A percentile compares a stretch with the other conserved stretches of the same genome.
Evolutionary conservation across 2,113 vertebrate genomes (phyloP).

Genomic region (Macheiramphus alcinus): DNA sequence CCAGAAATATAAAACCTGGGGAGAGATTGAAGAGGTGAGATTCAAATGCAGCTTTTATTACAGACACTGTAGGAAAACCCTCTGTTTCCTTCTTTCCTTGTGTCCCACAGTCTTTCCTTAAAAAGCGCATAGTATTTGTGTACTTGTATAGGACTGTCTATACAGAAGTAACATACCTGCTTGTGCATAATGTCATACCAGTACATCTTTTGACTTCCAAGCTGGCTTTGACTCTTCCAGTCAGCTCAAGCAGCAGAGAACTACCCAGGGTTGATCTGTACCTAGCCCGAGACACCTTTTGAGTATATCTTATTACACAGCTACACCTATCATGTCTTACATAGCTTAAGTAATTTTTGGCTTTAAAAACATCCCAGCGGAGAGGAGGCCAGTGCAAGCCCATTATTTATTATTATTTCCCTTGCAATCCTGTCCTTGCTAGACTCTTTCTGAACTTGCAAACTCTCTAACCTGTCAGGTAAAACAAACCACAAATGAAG

Average conservation of each 20-base stretch:
- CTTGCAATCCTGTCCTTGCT: neutral
- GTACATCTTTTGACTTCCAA: neutral
- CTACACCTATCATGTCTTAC: neutral
- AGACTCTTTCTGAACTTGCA: neutral
- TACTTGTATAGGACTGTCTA: rapidly evolving
- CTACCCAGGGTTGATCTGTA: neutral
- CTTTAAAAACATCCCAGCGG: neutral
- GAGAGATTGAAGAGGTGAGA: neutral
- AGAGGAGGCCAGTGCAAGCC: neutral
- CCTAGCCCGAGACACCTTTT: neutral
- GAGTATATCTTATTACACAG: neutral
- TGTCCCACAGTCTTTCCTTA: neutral
- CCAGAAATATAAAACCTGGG: neutral
- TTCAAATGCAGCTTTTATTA: neutral
- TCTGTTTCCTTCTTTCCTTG: neutral
- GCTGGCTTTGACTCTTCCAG: neutral
- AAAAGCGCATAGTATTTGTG: neutral
- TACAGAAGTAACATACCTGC: rapidly evolving
- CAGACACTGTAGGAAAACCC: neutral
- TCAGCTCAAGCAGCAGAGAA: neutral
- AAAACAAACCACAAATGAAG: slow-evolving; percentile 55
- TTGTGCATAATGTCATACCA: neutral
- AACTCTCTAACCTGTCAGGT: slow-evolving; percentile 34
- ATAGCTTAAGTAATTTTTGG: neutral
- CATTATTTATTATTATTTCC: slow-evolving; percentile 1